Percentiles rank a stretch among this genome's conserved stretches.
phyloP scores from a whole-genome alignment of 2,797 vertebrate genomes.

The Hippoglossus hippoglossus region DNA sequence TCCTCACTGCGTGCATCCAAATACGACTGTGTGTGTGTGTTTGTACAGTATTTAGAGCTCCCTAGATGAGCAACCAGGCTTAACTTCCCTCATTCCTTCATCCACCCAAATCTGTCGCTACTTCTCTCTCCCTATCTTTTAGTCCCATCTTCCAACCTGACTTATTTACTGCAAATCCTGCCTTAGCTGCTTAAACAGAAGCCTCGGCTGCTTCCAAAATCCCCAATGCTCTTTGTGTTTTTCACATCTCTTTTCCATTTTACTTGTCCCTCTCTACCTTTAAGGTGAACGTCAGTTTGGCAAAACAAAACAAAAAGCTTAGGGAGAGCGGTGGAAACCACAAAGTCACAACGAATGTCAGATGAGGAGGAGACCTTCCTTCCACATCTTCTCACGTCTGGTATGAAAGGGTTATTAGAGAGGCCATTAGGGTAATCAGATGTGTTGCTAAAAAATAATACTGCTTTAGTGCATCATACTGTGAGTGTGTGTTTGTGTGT shows the following conservation, averaged over 20 bases:
- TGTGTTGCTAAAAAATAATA: background rate
- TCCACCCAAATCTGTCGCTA: slow-evolving; percentile 63
- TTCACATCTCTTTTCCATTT: background rate
- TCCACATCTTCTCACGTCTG: background rate
- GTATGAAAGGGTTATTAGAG: background rate
- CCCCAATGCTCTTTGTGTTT: slow-evolving; percentile 11
- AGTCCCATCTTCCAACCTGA: slow-evolving; percentile 59
- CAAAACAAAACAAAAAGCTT: slow-evolving; percentile 7
- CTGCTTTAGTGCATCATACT: background rate
- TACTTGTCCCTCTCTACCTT: background rate
- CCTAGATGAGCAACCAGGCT: slow-evolving; percentile 59
- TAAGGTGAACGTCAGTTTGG: background rate
- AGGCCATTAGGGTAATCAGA: slow-evolving; percentile 10
- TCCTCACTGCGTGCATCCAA: slow-evolving; percentile 2
- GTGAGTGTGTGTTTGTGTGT: background rate
- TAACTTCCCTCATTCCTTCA: slow-evolving; percentile 68
- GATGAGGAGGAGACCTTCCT: background rate
- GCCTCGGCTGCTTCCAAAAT: slow-evolving; percentile 15
- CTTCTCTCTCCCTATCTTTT: slow-evolving; percentile 30
- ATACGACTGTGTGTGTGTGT: background rate
- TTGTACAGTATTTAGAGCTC: slow-evolving; percentile 34
- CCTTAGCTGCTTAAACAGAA: slow-evolving; percentile 54
- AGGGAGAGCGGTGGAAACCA: background rate
- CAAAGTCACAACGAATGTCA: background rate
- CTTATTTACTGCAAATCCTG: slow-evolving; percentile 66